Percentiles rank a stretch among this genome's conserved stretches.
phyloP scores from a whole-genome alignment of 2,888 invertebrate genomes.

The Chalcosyrphus nemorum region DNA sequence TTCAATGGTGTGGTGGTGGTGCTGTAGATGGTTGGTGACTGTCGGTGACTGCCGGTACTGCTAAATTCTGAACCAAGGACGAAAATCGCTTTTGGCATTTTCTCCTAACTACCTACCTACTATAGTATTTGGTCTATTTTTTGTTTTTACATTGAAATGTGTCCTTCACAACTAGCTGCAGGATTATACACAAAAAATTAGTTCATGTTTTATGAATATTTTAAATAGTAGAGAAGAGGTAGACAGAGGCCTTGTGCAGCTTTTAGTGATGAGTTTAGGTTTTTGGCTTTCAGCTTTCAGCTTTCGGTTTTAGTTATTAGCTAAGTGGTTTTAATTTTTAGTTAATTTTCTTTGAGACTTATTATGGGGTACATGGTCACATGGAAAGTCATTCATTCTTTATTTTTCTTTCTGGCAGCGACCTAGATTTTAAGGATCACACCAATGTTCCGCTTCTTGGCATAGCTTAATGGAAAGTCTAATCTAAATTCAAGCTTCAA shows the following conservation, averaged over 20 bases:
- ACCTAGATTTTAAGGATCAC: too few relatives aligned
- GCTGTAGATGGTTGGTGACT: constrained; percentile 16
- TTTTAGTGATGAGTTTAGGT: constrained; percentile 43
- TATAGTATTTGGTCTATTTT: constrained; percentile 38
- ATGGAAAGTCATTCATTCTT: too few relatives aligned
- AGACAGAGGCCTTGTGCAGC: constrained; percentile 35
- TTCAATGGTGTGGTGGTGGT: neutral
- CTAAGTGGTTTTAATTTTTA: too few relatives aligned
- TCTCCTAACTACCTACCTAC: too few relatives aligned
- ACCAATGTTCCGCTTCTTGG: too few relatives aligned
- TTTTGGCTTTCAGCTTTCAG: neutral
- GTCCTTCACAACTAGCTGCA: constrained; percentile 31
- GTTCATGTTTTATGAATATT: constrained; percentile 50
- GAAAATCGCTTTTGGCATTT: constrained; percentile 60
- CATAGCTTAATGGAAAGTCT: too few relatives aligned
- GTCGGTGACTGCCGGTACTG: constrained; percentile 26
- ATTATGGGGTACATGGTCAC: too few relatives aligned
- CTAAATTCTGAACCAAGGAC: constrained; percentile 56
- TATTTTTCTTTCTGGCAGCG: too few relatives aligned
- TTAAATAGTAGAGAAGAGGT: neutral
- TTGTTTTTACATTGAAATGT: constrained; percentile 35
- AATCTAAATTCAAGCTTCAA: too few relatives aligned
- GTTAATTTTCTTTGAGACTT: too few relatives aligned
- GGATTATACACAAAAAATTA: constrained; percentile 8
- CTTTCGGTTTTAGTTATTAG: constrained; percentile 33